Conservation (phyloP, 2,888 invertebrate genomes). For the Steinernema carpocapsae region DNA sequence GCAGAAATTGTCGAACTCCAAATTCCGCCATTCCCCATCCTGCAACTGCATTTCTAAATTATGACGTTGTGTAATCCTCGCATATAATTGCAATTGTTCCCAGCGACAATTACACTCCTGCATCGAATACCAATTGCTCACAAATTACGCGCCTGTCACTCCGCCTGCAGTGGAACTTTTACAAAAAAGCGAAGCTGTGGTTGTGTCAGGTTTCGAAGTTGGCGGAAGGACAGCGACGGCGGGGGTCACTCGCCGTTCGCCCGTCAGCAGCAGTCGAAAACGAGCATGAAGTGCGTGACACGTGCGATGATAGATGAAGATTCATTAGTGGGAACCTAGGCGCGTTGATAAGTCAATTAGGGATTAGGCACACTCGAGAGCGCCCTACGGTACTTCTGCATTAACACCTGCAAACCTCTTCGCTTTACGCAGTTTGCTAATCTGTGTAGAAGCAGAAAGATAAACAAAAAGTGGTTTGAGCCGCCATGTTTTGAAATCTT, state of each 20-base stretch:
- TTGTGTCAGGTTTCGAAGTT: too few species aligned
- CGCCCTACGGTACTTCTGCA: constrained; percentile 3
- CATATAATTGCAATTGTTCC: too few species aligned
- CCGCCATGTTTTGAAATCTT: neutral
- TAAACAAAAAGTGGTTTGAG: constrained; percentile 1
- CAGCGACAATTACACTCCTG: too few species aligned
- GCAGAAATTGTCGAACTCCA: too few species aligned
- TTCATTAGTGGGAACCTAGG: constrained; percentile 26
- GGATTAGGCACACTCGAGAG: constrained; percentile 21
- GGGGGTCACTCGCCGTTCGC: neutral
- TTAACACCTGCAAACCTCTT: neutral
- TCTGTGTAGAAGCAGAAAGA: neutral
- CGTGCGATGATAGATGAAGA: constrained; percentile 28
- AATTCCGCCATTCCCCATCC: too few species aligned
- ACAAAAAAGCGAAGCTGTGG: neutral
- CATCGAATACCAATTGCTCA: neutral
- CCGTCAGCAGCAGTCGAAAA: constrained; percentile 3
- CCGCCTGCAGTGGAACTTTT: neutral
- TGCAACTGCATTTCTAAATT: too few species aligned
- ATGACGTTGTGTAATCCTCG: too few species aligned
- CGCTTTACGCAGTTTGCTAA: neutral
- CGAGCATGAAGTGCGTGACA: constrained; percentile 33
- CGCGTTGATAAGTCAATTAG: constrained; percentile 27
- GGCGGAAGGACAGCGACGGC: neutral
- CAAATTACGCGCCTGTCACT: neutral